phyloP scores from a whole-genome alignment of 2,113 vertebrate species.

The Malurus alboscapulatus region DNA sequence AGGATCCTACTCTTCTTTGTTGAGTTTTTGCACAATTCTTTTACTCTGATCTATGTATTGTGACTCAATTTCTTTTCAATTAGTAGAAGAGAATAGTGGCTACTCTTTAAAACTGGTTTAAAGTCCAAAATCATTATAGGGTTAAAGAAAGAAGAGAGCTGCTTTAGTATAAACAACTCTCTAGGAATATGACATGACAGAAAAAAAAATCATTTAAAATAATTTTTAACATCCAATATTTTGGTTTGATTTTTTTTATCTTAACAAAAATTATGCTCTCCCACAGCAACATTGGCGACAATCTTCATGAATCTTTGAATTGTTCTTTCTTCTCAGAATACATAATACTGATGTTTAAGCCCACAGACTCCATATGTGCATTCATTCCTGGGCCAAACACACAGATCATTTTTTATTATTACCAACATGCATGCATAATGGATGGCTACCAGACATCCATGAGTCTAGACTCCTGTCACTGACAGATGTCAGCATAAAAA shows the following conservation, averaged over 20 bases:
- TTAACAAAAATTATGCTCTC: background rate
- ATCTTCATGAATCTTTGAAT: background rate
- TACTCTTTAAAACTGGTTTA: constrained; percentile 41
- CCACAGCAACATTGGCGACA: background rate
- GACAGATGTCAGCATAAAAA: constrained; percentile 37
- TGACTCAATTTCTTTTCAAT: constrained; percentile 43
- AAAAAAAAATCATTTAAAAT: background rate
- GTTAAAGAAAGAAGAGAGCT: constrained; percentile 29
- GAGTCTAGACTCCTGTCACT: background rate
- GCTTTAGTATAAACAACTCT: constrained; percentile 45
- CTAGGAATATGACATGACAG: background rate
- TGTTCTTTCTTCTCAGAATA: background rate
- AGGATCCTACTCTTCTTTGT: constrained; percentile 11
- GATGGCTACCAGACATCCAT: background rate
- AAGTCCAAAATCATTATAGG: constrained; percentile 19
- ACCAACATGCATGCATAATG: background rate
- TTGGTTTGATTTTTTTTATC: background rate
- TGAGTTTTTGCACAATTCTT: constrained; percentile 37
- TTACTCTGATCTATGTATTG: constrained; percentile 18
- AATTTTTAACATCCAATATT: background rate
- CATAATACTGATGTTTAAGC: background rate
- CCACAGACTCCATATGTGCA: background rate
- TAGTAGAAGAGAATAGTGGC: constrained; percentile 16
- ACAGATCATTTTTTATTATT: constrained; percentile 11
- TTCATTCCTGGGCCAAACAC: background rate